Base-by-base conservation (phyloP, 2,888 invertebrate genomes). In the Alentia gelatinosa region DNA sequence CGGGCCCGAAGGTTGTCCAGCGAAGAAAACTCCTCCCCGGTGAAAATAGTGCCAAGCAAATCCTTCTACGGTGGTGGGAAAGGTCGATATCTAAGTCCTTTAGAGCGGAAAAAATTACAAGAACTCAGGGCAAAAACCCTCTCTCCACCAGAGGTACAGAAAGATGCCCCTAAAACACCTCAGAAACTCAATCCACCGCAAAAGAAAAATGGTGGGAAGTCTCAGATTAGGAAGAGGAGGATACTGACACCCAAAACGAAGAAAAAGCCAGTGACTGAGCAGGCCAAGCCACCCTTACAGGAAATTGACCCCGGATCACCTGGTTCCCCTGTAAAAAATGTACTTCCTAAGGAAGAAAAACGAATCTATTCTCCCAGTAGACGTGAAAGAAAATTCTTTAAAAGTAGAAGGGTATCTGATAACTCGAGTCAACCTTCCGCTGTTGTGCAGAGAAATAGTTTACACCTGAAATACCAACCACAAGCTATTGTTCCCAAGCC, bases 11-110 rank as follows among this genome's bases (percentile, higher is more conserved):
- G n/a, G 5, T 3, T 30, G 0, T 86, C 86, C 86, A 33, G 42
- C 35, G 1, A 26, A 42, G 86, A 86, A 86, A 50, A 86, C 15
- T 47, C 39, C 19, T 83, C 86, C 1, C 86, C 86, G n/a, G 30
- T 42, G 19, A 83, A 75, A 75, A 83, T 47, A 23, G 86, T 86
- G 0, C 30, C 42, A 3, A 50, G 4, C 26, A 42, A 47, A 30
- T 86, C 86, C 15, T 86, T 86, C 30, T 86, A 86, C 30, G 47
- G 86, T 47, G 30, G 86, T 7, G 86, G 86, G 0, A 86, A 33
- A 33, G 86, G 47, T 40, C 23, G 47, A 5, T 86, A 86, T 30
- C 33, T 86, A 33, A 86, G 30, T 47, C 86, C 86, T 12, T 47
- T 86, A 7, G 47, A 86, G 86, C 23, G 86, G 47, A 86, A 86